Conservation (phyloP, 2,113 vertebrate species). For the Oreotrochilus melanogaster region DNA sequence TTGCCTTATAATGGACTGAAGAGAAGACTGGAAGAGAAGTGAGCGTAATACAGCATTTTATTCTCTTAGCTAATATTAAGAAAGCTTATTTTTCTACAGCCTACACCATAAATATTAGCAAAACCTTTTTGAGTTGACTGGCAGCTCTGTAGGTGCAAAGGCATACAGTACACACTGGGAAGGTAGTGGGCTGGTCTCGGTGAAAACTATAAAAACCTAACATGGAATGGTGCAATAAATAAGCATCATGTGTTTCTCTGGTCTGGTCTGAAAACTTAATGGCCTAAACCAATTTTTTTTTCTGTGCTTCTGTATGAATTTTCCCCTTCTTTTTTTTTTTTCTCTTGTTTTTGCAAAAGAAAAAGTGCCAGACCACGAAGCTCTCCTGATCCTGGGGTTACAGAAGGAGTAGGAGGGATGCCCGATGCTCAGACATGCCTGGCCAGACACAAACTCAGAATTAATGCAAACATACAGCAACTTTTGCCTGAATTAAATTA, state of each 20-base stretch:
- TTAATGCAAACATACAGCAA: not conserved
- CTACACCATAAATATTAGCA: not conserved
- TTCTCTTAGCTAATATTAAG: not conserved
- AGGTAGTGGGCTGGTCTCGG: not conserved
- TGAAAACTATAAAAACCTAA: not conserved
- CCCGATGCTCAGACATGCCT: not conserved
- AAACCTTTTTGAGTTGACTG: not conserved
- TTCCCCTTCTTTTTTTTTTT: not conserved
- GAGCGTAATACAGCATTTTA: not conserved
- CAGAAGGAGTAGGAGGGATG: not conserved
- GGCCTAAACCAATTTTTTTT: not conserved
- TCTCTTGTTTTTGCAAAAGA: too few species aligned
- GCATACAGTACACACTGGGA: not conserved
- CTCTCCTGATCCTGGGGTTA: accelerated
- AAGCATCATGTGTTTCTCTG: not conserved
- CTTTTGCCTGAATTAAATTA: not conserved
- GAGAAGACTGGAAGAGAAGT: not conserved
- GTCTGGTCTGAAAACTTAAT: not conserved
- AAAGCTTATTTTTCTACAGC: not conserved
- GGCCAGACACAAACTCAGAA: accelerated
- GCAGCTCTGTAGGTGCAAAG: not conserved
- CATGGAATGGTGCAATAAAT: not conserved
- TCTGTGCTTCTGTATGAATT: not conserved
- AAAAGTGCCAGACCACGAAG: not conserved
- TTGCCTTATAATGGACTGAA: not conserved